A percentile compares a stretch with the other conserved stretches of the same genome.
These are phyloP conservation scores for Galeopsomyia nigrocyanea DNA, from an alignment of 2,888 invertebrate species.

Conservation along the genomic window DNA sequence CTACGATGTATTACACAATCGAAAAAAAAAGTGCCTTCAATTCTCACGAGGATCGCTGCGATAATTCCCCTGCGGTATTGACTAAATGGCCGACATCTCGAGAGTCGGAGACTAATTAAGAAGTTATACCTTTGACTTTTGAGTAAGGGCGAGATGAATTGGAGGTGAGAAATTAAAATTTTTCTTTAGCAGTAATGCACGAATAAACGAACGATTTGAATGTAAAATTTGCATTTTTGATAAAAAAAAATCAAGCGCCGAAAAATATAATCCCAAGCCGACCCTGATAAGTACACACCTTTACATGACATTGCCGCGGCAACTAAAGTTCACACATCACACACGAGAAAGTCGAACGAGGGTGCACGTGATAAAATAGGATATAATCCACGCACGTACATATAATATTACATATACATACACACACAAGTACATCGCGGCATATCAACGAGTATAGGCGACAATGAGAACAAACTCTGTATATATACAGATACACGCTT, in stretches of 20 bases:
- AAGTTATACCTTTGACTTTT: slow-evolving; percentile 6
- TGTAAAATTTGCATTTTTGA: too few species aligned
- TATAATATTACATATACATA: background rate
- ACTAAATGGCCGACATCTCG: slow-evolving; percentile 31
- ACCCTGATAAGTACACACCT: background rate
- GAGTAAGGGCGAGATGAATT: too few species aligned
- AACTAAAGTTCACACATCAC: slow-evolving; percentile 25
- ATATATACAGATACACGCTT: slow-evolving; percentile 55
- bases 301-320: slow-evolving; percentile 6
- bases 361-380: background rate
- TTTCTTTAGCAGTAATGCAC: too few species aligned
- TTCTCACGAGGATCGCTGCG: too few species aligned
- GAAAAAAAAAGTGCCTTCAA: too few species aligned
- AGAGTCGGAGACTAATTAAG: slow-evolving; percentile 30
- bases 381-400: background rate
- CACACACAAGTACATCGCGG: slow-evolving; percentile 30
- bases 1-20: too few species aligned
- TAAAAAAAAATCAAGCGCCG: too few species aligned
- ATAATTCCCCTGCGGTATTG: too few species aligned
- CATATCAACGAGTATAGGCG: slow-evolving; percentile 58
- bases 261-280: too few species aligned
- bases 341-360: background rate
- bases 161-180: too few species aligned
- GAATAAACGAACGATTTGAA: too few species aligned
- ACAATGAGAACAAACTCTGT: slow-evolving; percentile 63